Evolutionary conservation across 2,888 invertebrate species (phyloP), one percentile per base, ranked within the genome.

Genomic region (Melinopterus prodromus): DNA sequence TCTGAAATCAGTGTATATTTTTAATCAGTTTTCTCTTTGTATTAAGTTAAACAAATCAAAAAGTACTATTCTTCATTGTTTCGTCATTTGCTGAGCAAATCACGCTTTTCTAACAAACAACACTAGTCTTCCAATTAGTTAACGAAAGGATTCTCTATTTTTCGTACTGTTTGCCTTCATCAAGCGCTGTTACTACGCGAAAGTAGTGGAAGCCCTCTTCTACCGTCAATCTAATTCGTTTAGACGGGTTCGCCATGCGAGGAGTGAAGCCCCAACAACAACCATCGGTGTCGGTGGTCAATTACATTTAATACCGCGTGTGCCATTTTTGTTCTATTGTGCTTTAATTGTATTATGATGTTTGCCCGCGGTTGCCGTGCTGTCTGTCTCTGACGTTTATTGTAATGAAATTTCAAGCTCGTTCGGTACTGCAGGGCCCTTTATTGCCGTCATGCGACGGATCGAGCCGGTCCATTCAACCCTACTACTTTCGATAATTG

Each of bases 61-160:
- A 26, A 26, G 26, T 26, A 26, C 26, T 3, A 26, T 26, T 26
- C 26, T 26, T 26, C 26, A 26, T 26, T 26, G 26, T 1, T 26
- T 26, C 26, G 3, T 26, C 26, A 26, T 26, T 26, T 26, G 26
- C 26, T 26, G 26, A 26, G 26, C 26, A 26, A 26, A 26, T 26
- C 26, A 26, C 26, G 26, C 26, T 26, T 26, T 26, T 26, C 2
- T 7, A 9, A 53, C 53, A 53, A 53, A 9, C 53, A 53, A 9
- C 53, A 7, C 53, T 53, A 53, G 12, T 53, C 53, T 1, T 53
- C 53, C 53, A 53, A 53, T 53, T 53, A 53, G 12, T 12, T 53
- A 53, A 53, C 53, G 53, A 53, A 53, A 53, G 53, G 53, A 53
- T 53, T 53, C 53, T 53, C 53, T 53, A 53, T 53, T 53, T 53